Percentiles rank a stretch among this genome's conserved stretches.
phyloP scores from a whole-genome alignment of 2,888 invertebrate species.

The Odontothrips loti region DNA sequence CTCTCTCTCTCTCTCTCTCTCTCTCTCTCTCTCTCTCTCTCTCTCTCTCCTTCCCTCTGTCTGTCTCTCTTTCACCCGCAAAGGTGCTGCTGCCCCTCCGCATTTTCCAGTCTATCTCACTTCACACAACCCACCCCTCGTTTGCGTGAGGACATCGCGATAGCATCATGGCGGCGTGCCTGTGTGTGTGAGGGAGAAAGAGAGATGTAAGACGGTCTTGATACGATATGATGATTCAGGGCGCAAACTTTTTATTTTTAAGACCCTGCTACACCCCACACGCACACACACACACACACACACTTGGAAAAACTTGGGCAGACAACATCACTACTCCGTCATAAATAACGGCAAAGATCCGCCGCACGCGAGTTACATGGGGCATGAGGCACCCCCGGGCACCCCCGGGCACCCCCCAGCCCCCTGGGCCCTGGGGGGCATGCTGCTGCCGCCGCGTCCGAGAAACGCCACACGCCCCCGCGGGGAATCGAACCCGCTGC shows the following conservation, averaged over 20 bases:
- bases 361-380: constrained; percentile 4
- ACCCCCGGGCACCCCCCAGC: too few relatives aligned
- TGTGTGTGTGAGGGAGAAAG: too few relatives aligned
- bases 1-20: too few relatives aligned
- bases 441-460: neutral
- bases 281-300: neutral
- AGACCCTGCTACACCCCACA: neutral
- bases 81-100: too few relatives aligned
- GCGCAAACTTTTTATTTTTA: neutral
- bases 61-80: too few relatives aligned
- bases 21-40: too few relatives aligned
- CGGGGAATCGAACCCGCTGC: too few relatives aligned
- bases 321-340: neutral
- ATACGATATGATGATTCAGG: constrained; percentile 5
- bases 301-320: neutral
- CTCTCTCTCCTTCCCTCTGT: too few relatives aligned
- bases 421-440: neutral
- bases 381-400: neutral
- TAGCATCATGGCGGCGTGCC: neutral
- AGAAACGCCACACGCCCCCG: too few relatives aligned
- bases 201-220: neutral
- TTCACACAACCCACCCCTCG: too few relatives aligned
- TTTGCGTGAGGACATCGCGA: neutral
- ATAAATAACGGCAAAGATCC: constrained; percentile 22
- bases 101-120: too few relatives aligned